These are phyloP conservation scores for Stramonita haemastoma DNA, from an alignment of 2,888 invertebrate species.

Conservation along the genomic window DNA sequence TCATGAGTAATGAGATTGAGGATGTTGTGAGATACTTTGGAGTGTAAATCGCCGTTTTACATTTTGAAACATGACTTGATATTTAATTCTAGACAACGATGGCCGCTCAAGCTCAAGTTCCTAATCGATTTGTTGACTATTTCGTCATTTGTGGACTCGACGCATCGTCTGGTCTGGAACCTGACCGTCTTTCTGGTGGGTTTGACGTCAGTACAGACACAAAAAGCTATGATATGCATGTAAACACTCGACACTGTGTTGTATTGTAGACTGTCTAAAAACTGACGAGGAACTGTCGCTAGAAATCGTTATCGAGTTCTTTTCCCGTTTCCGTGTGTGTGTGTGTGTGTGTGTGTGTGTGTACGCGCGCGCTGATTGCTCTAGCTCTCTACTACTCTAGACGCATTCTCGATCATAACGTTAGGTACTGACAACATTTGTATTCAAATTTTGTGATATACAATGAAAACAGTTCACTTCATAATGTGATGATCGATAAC, in stretches of 20 bases:
- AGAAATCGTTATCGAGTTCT: no score
- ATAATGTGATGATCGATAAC: no score
- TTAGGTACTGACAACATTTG: no score
- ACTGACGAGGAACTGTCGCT: no score
- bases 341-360: neutral
- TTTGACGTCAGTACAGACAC: constrained; percentile 28
- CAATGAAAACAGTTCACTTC: no score
- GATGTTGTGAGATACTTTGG: neutral
- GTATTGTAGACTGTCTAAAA: no score
- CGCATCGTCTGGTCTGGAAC: constrained; percentile 92
- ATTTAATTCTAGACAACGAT: constrained; percentile 11
- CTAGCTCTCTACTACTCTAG: no score
- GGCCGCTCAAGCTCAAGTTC: constrained; percentile 39
- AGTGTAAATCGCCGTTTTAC: neutral
- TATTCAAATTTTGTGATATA: no score
- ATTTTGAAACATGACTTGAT: constrained; percentile 33
- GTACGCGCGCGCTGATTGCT: no score
- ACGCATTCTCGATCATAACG: no score
- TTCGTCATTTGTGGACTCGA: constrained; percentile 97
- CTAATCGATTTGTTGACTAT: constrained; percentile 81
- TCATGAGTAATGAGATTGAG: constrained; percentile 34
- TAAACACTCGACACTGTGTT: constrained; percentile 3
- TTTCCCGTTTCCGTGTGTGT: no score
- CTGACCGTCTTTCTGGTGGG: constrained; percentile 91
- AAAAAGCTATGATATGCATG: neutral